A percentile compares a stretch with the other conserved stretches of the same genome.
Conservation (phyloP, 2,888 invertebrate species). For the Drosophila fungiperda region DNA sequence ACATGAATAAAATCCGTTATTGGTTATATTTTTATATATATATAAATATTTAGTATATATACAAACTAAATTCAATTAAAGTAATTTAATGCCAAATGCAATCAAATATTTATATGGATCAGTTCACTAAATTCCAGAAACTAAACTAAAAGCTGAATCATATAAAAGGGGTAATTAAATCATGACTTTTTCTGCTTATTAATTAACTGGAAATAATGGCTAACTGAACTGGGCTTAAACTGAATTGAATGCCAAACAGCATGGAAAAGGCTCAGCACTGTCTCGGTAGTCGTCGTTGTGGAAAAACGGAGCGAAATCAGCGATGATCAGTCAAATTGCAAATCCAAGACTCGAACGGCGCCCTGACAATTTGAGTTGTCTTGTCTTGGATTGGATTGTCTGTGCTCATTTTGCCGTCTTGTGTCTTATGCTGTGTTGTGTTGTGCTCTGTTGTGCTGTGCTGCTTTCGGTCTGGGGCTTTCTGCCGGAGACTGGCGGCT, state of each 20-base stretch:
- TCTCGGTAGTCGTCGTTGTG: slow-evolving; percentile 8
- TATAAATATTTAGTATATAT: not conserved
- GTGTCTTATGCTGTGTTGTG: slow-evolving; percentile 20
- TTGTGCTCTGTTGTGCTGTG: not conserved
- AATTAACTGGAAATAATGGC: not conserved
- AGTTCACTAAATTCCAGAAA: not conserved
- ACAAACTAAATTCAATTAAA: not conserved
- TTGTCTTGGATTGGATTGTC: slow-evolving; percentile 42
- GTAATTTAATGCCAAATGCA: not conserved
- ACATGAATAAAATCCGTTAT: not conserved
- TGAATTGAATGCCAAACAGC: slow-evolving; percentile 2
- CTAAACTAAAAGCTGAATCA: not conserved
- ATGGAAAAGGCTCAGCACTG: slow-evolving; percentile 7
- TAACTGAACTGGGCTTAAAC: not conserved
- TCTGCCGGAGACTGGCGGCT: slow-evolving; percentile 40
- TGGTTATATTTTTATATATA: not conserved
- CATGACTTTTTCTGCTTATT: not conserved
- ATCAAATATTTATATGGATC: not conserved
- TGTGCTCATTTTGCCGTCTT: slow-evolving; percentile 36
- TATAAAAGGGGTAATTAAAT: not conserved
- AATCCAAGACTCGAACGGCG: slow-evolving; percentile 67
- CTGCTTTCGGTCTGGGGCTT: slow-evolving; percentile 1
- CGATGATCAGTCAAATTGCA: slow-evolving; percentile 84
- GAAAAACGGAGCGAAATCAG: slow-evolving; percentile 71
- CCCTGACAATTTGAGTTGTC: slow-evolving; percentile 75